Evolutionary conservation across 2,113 vertebrate genomes (phyloP).

Genomic region (Hippocampus barbouri): DNA sequence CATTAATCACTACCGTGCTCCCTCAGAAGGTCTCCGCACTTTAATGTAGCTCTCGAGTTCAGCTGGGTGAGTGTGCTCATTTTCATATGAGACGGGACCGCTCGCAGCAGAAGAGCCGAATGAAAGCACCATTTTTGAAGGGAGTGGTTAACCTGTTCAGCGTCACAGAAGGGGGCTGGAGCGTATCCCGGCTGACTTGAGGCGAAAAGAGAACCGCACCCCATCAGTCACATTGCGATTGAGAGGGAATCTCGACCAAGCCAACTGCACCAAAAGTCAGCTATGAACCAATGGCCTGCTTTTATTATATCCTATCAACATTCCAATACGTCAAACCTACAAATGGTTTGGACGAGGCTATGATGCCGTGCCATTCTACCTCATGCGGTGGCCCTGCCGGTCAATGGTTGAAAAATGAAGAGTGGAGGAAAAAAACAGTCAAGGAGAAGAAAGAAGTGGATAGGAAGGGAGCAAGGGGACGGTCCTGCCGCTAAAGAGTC

Average conservation of each 20-base stretch:
- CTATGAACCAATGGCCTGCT: not conserved
- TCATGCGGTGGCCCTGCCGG: constrained; percentile 19
- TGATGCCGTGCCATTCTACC: constrained; percentile 48
- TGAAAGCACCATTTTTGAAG: not conserved
- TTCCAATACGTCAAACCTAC: constrained; percentile 42
- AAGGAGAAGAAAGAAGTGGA: constrained; percentile 12
- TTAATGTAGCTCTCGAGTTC: constrained; percentile 12
- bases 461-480: constrained; percentile 40
- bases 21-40: constrained; percentile 24
- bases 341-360: constrained; percentile 67
- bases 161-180: not conserved
- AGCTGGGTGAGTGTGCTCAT: not conserved
- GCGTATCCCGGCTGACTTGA: not conserved
- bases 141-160: constrained; percentile 1
- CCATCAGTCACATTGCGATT: not conserved
- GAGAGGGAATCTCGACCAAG: not conserved
- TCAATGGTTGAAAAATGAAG: constrained; percentile 25
- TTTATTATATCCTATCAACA: constrained; percentile 7
- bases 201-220: not conserved
- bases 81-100: constrained; percentile 7
- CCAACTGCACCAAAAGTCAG: not conserved
- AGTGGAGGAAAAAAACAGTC: constrained; percentile 5
- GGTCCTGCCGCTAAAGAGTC: constrained; percentile 59
- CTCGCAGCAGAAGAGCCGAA: constrained; percentile 8
- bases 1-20: constrained; percentile 42